phyloP scores from a whole-genome alignment of 2,888 invertebrate species.

The Troides aeacus region DNA sequence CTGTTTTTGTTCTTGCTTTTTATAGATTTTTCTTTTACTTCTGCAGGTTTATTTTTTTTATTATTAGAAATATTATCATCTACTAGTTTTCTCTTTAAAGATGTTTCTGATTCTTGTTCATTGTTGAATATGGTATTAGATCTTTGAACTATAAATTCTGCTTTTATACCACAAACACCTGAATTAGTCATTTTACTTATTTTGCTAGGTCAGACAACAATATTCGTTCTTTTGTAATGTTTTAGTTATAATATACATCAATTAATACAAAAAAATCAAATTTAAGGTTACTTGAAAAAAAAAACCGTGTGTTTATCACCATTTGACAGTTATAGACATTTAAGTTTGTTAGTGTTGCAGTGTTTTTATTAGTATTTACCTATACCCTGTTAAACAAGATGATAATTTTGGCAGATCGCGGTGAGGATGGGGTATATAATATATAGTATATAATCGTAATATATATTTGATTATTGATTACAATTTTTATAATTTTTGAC shows the following conservation, averaged over 20 bases:
- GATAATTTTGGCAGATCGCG: no score
- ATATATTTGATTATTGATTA: no score
- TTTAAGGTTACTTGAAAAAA: conserved; percentile 1
- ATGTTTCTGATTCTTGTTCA: conserved; percentile 34
- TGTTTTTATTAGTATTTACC: no score
- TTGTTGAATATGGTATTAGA: conserved; percentile 36
- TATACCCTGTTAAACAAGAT: no score
- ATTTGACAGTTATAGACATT: not conserved
- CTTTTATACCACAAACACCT: conserved; percentile 69
- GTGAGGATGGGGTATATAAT: no score
- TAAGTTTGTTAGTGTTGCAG: not conserved
- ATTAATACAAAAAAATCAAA: not conserved
- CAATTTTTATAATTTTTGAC: no score
- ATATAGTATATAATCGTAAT: no score
- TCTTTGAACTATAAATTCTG: conserved; percentile 57
- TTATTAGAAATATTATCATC: conserved; percentile 40
- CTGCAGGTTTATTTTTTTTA: conserved; percentile 49
- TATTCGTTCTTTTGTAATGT: no score
- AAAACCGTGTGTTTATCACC: not conserved
- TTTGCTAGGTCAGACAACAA: not conserved
- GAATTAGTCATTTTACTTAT: conserved; percentile 47
- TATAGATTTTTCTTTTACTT: conserved; percentile 35
- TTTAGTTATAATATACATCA: not conserved
- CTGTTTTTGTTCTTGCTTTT: conserved; percentile 58
- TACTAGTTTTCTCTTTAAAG: conserved; percentile 55